Conservation (phyloP, 2,888 invertebrate genomes). For the Drosophila paracracens region DNA sequence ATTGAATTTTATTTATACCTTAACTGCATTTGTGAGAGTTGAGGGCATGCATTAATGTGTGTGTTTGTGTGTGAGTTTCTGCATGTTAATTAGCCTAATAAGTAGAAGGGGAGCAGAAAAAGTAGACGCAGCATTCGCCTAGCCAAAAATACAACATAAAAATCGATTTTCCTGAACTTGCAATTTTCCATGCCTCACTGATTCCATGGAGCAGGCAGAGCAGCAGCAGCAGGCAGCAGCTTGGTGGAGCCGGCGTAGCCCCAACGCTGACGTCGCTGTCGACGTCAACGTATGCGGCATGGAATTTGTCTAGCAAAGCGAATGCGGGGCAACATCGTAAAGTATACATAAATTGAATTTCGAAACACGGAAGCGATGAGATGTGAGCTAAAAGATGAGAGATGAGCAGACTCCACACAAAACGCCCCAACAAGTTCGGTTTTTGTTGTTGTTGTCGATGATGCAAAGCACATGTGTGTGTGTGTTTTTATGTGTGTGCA, state of each 20-base stretch:
- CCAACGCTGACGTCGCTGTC: conserved; percentile 25
- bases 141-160: conserved; percentile 60
- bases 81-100: conserved; percentile 50
- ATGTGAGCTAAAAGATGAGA: conserved; percentile 30
- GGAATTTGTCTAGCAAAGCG: conserved; percentile 43
- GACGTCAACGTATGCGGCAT: conserved; percentile 40
- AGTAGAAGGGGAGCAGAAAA: neutral
- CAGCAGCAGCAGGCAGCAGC: conserved; percentile 21
- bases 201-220: conserved; percentile 41
- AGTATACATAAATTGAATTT: conserved; percentile 79
- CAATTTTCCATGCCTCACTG: conserved; percentile 71
- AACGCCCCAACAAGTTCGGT: conserved; percentile 54
- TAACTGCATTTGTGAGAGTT: conserved; percentile 17
- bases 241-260: conserved; percentile 57
- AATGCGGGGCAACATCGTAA: conserved; percentile 61
- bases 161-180: conserved; percentile 78
- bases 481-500: conserved; percentile 4
- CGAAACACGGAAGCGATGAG: conserved; percentile 74
- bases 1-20: conserved; percentile 51
- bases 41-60: neutral
- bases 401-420: conserved; percentile 27
- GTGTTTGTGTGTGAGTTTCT: conserved; percentile 12
- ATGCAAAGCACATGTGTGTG: conserved; percentile 36
- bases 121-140: conserved; percentile 34
- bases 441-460: conserved; percentile 36